These are phyloP conservation scores for Heliothis peltigera DNA, from an alignment of 2,888 invertebrate species.

Conservation along the genomic window DNA sequence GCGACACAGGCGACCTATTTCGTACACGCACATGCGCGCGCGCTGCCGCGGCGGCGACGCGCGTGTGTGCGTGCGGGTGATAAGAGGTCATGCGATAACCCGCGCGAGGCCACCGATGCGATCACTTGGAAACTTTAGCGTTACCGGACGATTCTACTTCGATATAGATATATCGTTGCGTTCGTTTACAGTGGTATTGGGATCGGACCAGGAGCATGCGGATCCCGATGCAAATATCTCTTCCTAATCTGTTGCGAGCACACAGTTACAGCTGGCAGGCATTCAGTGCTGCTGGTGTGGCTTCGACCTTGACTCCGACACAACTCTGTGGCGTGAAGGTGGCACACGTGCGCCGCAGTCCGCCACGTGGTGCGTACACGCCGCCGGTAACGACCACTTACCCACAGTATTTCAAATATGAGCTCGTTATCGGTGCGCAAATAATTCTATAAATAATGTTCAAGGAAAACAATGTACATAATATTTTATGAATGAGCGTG, in stretches of 20 bases:
- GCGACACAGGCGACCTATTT: conserved; percentile 75
- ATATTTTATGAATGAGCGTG: conserved; percentile 63
- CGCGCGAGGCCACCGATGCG: conserved; percentile 61
- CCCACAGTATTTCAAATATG: conserved; percentile 46
- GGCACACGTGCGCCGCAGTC: conserved; percentile 35
- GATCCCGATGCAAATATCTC: not conserved
- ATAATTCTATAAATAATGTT: conserved; percentile 62
- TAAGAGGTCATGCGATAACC: conserved; percentile 81
- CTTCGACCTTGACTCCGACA: no score
- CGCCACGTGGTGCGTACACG: not conserved
- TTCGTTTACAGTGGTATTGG: not conserved
- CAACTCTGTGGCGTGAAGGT: no score
- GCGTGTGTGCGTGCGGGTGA: conserved; percentile 67
- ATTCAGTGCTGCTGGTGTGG: no score
- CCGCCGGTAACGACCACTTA: conserved; percentile 28
- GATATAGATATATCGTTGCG: not conserved
- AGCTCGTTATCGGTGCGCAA: conserved; percentile 60
- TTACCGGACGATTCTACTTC: conserved; percentile 25
- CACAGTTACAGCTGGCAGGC: no score
- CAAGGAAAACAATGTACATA: conserved; percentile 56
- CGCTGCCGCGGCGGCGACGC: conserved; percentile 17
- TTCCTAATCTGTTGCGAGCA: no score
- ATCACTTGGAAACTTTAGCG: conserved; percentile 37
- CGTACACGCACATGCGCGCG: conserved; percentile 49
- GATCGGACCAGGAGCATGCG: not conserved